Conservation (phyloP, 1,140 invertebrate species). For the Drosophila suzukii region DNA sequence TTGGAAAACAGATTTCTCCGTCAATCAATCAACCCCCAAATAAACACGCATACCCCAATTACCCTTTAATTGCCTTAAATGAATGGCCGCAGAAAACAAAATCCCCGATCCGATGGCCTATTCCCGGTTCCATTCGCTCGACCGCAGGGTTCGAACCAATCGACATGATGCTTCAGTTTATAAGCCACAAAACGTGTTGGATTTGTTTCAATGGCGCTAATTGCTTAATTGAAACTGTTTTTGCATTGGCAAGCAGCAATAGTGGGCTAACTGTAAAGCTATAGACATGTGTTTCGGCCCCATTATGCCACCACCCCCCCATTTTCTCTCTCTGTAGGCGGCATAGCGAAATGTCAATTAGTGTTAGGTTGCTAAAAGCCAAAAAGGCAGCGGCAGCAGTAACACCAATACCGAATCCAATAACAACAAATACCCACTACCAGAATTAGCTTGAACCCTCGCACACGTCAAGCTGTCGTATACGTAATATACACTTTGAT, state of each 20-base stretch:
- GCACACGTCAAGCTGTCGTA: constrained; percentile 63
- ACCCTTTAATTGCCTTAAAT: constrained; percentile 53
- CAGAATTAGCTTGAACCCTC: constrained; percentile 65
- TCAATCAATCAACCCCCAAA: constrained; percentile 10
- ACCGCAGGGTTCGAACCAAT: constrained; percentile 61
- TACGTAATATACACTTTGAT: constrained; percentile 75
- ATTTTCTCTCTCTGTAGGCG: constrained; percentile 20
- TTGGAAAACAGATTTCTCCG: background rate
- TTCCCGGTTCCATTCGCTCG: constrained; percentile 11
- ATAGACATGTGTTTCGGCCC: constrained; percentile 40
- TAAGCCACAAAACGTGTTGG: constrained; percentile 82
- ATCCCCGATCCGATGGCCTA: constrained; percentile 6
- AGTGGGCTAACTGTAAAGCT: constrained; percentile 57
- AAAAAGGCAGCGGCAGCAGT: constrained; percentile 54
- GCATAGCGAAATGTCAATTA: constrained; percentile 80
- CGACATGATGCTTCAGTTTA: constrained; percentile 78
- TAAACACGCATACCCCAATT: constrained; percentile 36
- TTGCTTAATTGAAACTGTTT: constrained; percentile 83
- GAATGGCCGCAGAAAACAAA: constrained; percentile 48
- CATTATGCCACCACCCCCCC: background rate
- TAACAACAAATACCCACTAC: constrained; percentile 39
- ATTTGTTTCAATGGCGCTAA: constrained; percentile 82
- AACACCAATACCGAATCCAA: constrained; percentile 2
- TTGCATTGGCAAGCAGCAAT: constrained; percentile 66
- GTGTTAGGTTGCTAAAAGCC: constrained; percentile 79